Conservation (phyloP, 53 echinoderm and acorn worm genomes). For the Crossaster papposus region DNA sequence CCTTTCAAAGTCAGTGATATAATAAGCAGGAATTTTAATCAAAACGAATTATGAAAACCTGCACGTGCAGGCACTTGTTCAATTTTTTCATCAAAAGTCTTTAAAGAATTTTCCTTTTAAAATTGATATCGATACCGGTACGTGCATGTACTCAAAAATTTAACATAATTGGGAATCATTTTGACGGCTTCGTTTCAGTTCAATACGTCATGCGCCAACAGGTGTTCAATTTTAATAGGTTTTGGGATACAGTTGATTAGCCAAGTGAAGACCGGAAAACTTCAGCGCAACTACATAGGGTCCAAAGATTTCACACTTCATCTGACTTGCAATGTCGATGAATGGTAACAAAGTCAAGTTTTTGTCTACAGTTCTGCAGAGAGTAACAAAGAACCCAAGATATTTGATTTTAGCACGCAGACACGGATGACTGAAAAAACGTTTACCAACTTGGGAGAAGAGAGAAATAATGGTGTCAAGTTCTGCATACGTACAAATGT, state of each 20-base stretch:
- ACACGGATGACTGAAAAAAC: neutral
- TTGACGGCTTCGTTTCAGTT: neutral
- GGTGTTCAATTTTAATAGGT: constrained; percentile 37
- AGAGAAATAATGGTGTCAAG: no score
- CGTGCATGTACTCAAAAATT: neutral
- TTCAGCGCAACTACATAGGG: neutral
- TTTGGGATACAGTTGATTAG: constrained; percentile 20
- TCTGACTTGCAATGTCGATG: constrained; percentile 14
- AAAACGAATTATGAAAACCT: no score
- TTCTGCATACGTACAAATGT: no score
- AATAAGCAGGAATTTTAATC: no score
- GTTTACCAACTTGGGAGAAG: no score
- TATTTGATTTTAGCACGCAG: neutral
- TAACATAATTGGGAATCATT: neutral
- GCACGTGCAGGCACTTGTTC: no score
- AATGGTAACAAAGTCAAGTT: neutral
- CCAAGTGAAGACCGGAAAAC: neutral
- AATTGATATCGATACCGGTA: no score
- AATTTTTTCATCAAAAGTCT: neutral
- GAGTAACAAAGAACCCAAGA: neutral
- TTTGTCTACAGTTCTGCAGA: neutral
- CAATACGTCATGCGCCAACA: constrained; percentile 6
- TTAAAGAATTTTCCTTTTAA: neutral
- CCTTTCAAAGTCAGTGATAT: no score
- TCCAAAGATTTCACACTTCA: neutral